Percentiles rank a stretch among this genome's conserved stretches.
Evolutionary conservation across 1,140 invertebrate genomes (phyloP).

Genomic region (Pomphorhynchus laevis): DNA sequence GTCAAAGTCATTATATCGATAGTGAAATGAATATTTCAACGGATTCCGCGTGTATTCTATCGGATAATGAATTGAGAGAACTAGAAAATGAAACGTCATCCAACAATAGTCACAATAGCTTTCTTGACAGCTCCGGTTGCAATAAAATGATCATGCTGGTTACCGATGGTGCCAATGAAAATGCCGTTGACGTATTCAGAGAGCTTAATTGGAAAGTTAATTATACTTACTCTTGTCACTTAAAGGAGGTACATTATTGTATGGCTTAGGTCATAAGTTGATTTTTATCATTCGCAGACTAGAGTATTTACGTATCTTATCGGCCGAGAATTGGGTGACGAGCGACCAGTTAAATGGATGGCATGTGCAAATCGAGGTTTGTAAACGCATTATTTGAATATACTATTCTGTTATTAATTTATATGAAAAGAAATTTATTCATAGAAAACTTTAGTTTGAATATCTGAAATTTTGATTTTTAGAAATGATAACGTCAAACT

Average conservation of each 20-base stretch:
- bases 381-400: too few species aligned
- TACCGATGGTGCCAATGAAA: constrained; percentile 73
- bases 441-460: too few species aligned
- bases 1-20: background rate
- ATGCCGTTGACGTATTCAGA: constrained; percentile 54
- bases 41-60: too few species aligned
- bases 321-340: constrained; percentile 41
- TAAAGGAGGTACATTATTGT: background rate
- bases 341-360: constrained; percentile 66
- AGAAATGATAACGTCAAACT: too few species aligned
- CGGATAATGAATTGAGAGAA: background rate
- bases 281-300: constrained; percentile 26
- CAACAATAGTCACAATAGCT: background rate
- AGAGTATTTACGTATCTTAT: constrained; percentile 87
- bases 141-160: constrained; percentile 94
- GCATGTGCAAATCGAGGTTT: constrained; percentile 79
- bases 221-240: background rate
- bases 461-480: too few species aligned
- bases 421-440: too few species aligned
- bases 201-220: constrained; percentile 34
- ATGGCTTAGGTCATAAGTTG: constrained; percentile 5
- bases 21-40: too few species aligned
- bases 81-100: background rate
- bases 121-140: constrained; percentile 25
- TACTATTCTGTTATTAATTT: too few species aligned